Base-by-base conservation (phyloP, 1,140 invertebrate species). In the Drosophila lowei region DNA sequence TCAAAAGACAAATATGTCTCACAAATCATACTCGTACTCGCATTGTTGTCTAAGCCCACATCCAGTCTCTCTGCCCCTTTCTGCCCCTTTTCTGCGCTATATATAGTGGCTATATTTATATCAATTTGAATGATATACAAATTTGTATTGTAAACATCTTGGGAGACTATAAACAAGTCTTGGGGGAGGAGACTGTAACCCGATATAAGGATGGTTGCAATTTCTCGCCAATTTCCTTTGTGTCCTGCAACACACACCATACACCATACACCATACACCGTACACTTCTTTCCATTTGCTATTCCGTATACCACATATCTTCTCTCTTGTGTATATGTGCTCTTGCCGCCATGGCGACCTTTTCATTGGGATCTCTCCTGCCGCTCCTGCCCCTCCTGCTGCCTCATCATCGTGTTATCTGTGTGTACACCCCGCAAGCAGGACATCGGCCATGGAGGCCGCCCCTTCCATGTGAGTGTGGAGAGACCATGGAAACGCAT, bases 41-140 rank as follows among this genome's bases (percentile, higher is more conserved):
- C 56, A 53, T 28, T 44, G 28, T 2, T 30, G 23, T 38, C 18
- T 13, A 28, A 38, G 3, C 1, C 15, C n/a, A 16, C 43, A 8
- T 8, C 30, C 30, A 30, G 8, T 9, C 30, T 9, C 7, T 9
- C 42, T 41, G 6, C 46, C 43, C 64, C 65, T 30, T 53, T 57
- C 47, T 41, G 3, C 46, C 18, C 18, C 49, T 47, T 52, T 3
- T 58, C 47, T 71, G 65, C 21, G 65, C 41, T 59, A 47, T 64
- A 63, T 11, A 38, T 38, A 38, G 34, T 38, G 11, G 34, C 34
- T 38, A 48, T 73, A 79, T 84, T 85, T 79, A 85, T 85, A 85
- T 80, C 80, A 85, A 84, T 84, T 84, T 64, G 71, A 85, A 79
- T 85, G 67, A 62, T 74, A 68, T 76, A 72, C 80, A 67, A 76